A percentile compares a stretch with the other conserved stretches of the same genome.
These are phyloP conservation scores for Pammene fasciana DNA, from an alignment of 2,888 invertebrate genomes.

Conservation along the genomic window DNA sequence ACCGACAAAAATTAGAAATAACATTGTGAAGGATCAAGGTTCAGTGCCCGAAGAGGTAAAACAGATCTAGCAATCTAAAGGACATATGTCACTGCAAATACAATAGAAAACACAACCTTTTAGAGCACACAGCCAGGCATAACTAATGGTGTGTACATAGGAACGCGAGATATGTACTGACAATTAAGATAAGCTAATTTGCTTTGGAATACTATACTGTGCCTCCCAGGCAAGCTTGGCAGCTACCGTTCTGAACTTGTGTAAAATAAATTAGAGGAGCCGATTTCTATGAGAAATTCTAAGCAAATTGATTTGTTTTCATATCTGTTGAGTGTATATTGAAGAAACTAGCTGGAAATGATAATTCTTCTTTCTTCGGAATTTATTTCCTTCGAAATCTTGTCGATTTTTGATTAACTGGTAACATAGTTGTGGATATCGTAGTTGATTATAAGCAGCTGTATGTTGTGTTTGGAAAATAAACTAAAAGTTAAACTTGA, in stretches of 20 bases:
- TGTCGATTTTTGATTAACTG: neutral
- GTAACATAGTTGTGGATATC: neutral
- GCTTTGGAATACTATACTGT: constrained; percentile 19
- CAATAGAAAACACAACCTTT: neutral
- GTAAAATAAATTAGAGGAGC: neutral
- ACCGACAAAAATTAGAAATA: neutral
- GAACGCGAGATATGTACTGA: constrained; percentile 26
- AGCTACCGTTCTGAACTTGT: constrained; percentile 1
- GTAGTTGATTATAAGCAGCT: constrained; percentile 1
- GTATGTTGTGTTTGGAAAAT: neutral
- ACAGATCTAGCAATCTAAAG: neutral
- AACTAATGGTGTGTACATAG: constrained; percentile 35
- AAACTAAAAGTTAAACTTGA: constrained; percentile 5
- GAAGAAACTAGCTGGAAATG: too few relatives aligned
- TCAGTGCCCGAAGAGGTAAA: constrained; percentile 27
- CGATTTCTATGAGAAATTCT: neutral
- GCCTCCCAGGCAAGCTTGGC: neutral
- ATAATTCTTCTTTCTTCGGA: neutral
- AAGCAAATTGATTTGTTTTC: too few relatives aligned
- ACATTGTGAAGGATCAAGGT: neutral
- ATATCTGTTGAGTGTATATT: too few relatives aligned
- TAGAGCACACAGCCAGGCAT: neutral
- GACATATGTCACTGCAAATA: constrained; percentile 9
- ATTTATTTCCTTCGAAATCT: neutral
- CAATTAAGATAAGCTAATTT: constrained; percentile 41